phyloP scores from a whole-genome alignment of 2,113 vertebrate genomes.

The Scortum barcoo region DNA sequence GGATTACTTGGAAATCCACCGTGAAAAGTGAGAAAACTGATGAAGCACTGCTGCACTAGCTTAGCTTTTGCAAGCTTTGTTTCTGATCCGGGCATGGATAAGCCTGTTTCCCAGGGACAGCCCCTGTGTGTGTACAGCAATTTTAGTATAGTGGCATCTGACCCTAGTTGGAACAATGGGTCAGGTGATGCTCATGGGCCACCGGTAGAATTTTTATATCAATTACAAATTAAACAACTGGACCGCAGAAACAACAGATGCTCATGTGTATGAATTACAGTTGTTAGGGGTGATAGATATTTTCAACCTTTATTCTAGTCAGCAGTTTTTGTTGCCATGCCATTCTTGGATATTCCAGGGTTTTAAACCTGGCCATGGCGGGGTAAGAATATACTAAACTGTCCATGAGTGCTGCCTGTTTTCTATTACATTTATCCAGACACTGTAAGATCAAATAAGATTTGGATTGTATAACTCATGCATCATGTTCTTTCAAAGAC shows the following conservation, averaged over 20 bases:
- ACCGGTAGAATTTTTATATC: too few relatives aligned
- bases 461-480: neutral
- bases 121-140: neutral
- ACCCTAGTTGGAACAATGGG: neutral
- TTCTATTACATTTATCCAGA: slow-evolving; percentile 1
- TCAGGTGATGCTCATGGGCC: neutral
- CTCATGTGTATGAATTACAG: slow-evolving; percentile 2
- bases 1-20: neutral
- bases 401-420: neutral
- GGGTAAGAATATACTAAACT: neutral
- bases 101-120: neutral
- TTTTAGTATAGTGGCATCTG: neutral
- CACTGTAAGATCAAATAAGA: neutral
- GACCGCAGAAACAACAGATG: neutral
- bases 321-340: neutral
- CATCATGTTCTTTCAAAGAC: slow-evolving; percentile 5
- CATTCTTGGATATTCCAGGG: neutral
- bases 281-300: too few relatives aligned
- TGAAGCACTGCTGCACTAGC: neutral
- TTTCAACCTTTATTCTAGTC: neutral
- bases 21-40: neutral
- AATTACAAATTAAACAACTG: too few relatives aligned
- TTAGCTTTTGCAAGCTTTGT: neutral
- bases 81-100: neutral
- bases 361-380: neutral